Conservation (phyloP, 2,113 vertebrate genomes). For the Chitala chitala region DNA sequence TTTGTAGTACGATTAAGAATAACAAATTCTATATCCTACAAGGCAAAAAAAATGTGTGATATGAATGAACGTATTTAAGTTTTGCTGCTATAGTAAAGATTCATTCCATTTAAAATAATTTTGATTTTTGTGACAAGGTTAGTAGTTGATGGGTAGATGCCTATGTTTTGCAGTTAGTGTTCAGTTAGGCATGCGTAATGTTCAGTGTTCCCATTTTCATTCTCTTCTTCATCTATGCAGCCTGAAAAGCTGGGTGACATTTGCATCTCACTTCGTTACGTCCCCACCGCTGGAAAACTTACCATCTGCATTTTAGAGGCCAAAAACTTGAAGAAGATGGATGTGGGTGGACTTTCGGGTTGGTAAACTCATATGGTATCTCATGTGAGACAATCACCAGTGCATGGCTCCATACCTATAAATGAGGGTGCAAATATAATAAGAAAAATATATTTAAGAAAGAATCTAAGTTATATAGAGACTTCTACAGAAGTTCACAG, state of each 20-base stretch:
- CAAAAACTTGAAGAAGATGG: constrained; percentile 99
- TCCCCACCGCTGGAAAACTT: constrained; percentile 93
- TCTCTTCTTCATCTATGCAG: constrained; percentile 50
- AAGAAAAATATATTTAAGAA: no score
- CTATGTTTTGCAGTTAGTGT: not conserved
- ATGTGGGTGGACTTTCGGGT: constrained; percentile 95
- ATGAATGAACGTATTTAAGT: not conserved
- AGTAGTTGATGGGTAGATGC: not conserved
- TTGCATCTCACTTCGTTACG: constrained; percentile 93
- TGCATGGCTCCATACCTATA: not conserved
- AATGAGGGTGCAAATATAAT: not conserved
- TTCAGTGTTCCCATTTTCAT: constrained; percentile 21
- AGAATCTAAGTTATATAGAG: no score
- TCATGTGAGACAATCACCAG: not conserved
- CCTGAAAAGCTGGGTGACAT: constrained; percentile 97
- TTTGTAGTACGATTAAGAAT: no score
- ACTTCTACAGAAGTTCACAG: not conserved
- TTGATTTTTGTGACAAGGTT: no score
- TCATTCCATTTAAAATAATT: not conserved
- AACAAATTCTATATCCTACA: no score
- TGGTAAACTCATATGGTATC: not conserved
- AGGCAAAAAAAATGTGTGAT: not conserved
- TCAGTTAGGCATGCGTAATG: no score
- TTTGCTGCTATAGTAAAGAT: not conserved
- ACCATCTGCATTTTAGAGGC: constrained; percentile 97